Conservation (phyloP, 2,797 vertebrate species). For the Trachurus trachurus region DNA sequence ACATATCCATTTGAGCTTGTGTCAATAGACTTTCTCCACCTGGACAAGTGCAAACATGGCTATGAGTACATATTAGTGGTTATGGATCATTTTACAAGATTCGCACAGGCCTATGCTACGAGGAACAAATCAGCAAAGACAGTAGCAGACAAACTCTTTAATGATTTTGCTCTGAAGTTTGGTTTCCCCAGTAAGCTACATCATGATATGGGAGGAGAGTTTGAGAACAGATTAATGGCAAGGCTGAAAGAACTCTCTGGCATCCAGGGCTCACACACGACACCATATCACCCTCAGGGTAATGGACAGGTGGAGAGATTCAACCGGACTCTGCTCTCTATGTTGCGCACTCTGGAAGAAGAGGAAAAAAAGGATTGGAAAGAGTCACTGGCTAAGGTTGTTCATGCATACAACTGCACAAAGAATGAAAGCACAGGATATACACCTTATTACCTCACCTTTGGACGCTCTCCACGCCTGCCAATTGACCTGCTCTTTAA, state of each 20-base stretch:
- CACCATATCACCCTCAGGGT: background rate
- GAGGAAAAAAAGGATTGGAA: conserved; percentile 33
- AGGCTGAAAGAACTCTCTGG: background rate
- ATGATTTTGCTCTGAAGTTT: conserved; percentile 32
- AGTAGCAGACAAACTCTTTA: conserved; percentile 8
- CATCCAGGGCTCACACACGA: conserved; percentile 10
- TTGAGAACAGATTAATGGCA: conserved; percentile 10
- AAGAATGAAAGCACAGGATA: too few relatives aligned
- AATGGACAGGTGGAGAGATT: conserved; percentile 35
- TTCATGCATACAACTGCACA: too few relatives aligned
- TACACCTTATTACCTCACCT: too few relatives aligned
- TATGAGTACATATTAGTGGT: conserved; percentile 40
- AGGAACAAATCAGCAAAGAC: conserved; percentile 27
- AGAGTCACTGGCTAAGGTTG: conserved; percentile 4
- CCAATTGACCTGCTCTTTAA: too few relatives aligned
- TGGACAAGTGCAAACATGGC: conserved; percentile 23
- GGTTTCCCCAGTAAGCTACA: conserved; percentile 25
- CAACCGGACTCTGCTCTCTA: conserved; percentile 29
- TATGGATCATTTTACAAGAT: conserved; percentile 33
- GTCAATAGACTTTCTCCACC: conserved; percentile 21
- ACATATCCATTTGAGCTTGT: conserved; percentile 28
- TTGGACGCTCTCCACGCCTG: too few relatives aligned
- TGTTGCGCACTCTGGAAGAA: conserved; percentile 19
- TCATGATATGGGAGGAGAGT: conserved; percentile 35
- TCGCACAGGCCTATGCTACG: conserved; percentile 20